A percentile compares a stretch with the other conserved stretches of the same genome.
phyloP scores from a whole-genome alignment of 2,888 invertebrate genomes.

The Unio pictorum region DNA sequence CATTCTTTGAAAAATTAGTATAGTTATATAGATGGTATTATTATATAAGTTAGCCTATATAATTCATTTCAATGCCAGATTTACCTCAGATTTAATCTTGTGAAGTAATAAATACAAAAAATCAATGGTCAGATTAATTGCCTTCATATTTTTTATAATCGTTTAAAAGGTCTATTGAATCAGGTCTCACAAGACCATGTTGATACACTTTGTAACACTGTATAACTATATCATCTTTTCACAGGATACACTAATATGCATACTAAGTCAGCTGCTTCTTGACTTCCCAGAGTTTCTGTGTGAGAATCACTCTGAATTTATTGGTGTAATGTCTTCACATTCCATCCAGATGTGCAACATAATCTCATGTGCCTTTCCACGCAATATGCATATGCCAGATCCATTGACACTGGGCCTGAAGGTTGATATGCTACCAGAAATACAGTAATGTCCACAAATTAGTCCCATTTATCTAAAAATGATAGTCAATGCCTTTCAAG shows the following conservation, averaged over 20 bases:
- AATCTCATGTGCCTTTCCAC: constrained; percentile 96
- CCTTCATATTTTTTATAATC: too few species aligned
- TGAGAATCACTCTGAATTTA: constrained; percentile 99
- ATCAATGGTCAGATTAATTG: too few species aligned
- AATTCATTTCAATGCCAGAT: too few species aligned
- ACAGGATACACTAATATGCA: constrained; percentile 85
- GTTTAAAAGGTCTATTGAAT: not conserved
- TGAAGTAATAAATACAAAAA: not conserved
- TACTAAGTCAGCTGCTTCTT: constrained; percentile 90
- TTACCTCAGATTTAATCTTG: too few species aligned
- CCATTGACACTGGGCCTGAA: constrained; percentile 97
- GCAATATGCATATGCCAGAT: constrained; percentile 98
- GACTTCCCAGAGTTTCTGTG: constrained; percentile 99
- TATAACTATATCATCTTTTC: constrained; percentile 17
- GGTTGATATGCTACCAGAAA: constrained; percentile 65
- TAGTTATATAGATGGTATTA: too few species aligned
- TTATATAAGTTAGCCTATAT: too few species aligned
- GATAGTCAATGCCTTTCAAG: constrained; percentile 91
- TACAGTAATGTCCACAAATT: constrained; percentile 80
- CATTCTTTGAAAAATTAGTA: too few species aligned
- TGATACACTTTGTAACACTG: not conserved
- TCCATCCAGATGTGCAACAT: constrained; percentile 99
- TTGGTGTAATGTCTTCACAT: constrained; percentile 99
- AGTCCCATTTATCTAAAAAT: constrained; percentile 88
- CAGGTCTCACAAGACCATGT: not conserved